Percentiles rank a stretch among this genome's conserved stretches.
phyloP scores from a whole-genome alignment of 2,797 vertebrate species.

The Staurois parvus region DNA sequence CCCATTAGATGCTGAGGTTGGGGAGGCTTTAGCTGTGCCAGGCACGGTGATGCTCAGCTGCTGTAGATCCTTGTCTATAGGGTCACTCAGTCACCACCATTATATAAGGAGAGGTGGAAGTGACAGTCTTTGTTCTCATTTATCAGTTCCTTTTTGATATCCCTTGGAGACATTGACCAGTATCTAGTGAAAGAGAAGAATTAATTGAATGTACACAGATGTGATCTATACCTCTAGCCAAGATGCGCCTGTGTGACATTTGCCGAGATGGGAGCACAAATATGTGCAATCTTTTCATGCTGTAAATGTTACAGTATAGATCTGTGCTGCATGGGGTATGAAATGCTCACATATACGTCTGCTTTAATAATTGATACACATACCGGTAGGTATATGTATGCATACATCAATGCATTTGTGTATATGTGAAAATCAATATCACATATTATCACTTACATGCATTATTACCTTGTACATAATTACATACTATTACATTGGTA shows the following conservation, averaged over 20 bases:
- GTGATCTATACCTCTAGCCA: neutral
- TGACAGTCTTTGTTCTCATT: neutral
- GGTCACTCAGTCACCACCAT: conserved; percentile 10
- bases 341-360: too few species aligned
- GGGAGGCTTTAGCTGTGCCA: neutral
- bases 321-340: neutral
- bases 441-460: too few species aligned
- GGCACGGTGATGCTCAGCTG: neutral
- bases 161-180: neutral
- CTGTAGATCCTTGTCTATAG: neutral
- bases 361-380: neutral
- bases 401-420: too few species aligned
- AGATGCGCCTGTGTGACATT: neutral
- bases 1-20: conserved; percentile 19
- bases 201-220: neutral
- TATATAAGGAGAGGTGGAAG: neutral
- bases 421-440: too few species aligned
- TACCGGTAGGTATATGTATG: neutral
- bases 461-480: too few species aligned
- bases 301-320: neutral
- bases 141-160: neutral
- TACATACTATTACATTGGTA: too few species aligned
- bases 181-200: conserved; percentile 1
- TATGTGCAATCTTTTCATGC: neutral
- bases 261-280: neutral